These are phyloP conservation scores for Lagopus muta DNA, from an alignment of 2,113 vertebrate species.

Conservation along the genomic window DNA sequence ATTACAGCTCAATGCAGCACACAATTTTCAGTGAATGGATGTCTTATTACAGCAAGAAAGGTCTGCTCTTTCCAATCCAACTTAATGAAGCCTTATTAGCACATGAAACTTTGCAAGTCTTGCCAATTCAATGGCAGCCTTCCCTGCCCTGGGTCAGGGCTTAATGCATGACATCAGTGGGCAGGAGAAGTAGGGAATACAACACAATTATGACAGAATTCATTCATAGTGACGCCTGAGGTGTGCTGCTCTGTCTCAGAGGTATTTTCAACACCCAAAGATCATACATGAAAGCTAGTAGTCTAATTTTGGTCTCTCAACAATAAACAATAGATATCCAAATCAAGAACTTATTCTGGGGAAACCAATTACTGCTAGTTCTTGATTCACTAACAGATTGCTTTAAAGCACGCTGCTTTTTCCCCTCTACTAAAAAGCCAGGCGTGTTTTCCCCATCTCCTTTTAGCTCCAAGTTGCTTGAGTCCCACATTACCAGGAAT, in stretches of 20 bases:
- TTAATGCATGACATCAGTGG: neutral
- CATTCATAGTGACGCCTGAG: neutral
- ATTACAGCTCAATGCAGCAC: neutral
- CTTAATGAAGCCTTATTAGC: neutral
- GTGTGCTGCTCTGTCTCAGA: neutral
- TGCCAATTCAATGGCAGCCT: neutral
- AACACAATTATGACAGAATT: neutral
- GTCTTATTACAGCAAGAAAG: slow-evolving; percentile 5
- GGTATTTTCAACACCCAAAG: neutral
- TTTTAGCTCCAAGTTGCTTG: neutral
- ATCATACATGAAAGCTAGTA: neutral
- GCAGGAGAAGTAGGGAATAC: neutral
- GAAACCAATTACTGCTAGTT: neutral
- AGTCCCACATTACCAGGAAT: neutral
- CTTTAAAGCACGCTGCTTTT: neutral
- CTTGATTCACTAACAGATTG: neutral
- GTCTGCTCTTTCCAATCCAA: neutral
- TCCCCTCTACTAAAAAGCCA: neutral
- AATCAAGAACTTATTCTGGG: neutral
- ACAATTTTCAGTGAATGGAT: neutral
- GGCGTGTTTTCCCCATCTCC: neutral
- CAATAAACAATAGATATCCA: neutral
- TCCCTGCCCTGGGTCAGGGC: neutral
- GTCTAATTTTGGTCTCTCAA: neutral
- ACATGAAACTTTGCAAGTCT: neutral